Base-by-base conservation (phyloP, 64 coral and sea anemone genomes). In the Platygyra sinensis region DNA sequence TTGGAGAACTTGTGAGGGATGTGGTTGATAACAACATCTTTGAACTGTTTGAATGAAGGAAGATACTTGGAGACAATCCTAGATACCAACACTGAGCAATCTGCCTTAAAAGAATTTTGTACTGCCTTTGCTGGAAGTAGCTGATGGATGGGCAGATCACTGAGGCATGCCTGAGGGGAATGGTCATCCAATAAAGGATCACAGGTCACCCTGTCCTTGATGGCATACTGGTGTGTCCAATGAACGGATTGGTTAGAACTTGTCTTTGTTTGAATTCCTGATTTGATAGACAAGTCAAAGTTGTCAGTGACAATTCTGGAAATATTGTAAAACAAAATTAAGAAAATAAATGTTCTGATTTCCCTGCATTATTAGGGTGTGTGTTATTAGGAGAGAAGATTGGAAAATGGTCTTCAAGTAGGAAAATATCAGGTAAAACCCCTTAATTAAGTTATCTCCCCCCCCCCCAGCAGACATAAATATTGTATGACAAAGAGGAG, bases 181-280 rank as follows among this genome's bases (percentile, higher is more conserved):
- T 30, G 13, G 10, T 81, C 78, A 31, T 81, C 18, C 1, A 89
- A 20, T 36, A 54, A 8, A 12, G 62, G 75, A 77, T 54, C 30
- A 46, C 12, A 19, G 10, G 2, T 24, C 24, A 79, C 87, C n/a
- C 74, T 62, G 33, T 89, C 87, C 13, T 67, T 42, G 1, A 89
- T 19, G 19, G 87, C 87, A 51, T 78, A 77, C 16, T 88, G 74
- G 29, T 88, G 75, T 11, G 75, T 79, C 87, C 87, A 89, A 19
- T 78, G 87, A 0, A 89, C 30, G 13, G 87, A 89, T 49, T 67
- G 60, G 61, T 89, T 89, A 2, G 61, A 11, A 20, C 60, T 67
- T 67, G 5, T 39, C 10, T 65, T 77, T 8, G 72, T 77, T 30
- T 89, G 59, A 13, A 89, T 75, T 46, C 87, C 17, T 36, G 87